phyloP scores from a whole-genome alignment of 2,113 vertebrate genomes.

The Platanista minor region DNA sequence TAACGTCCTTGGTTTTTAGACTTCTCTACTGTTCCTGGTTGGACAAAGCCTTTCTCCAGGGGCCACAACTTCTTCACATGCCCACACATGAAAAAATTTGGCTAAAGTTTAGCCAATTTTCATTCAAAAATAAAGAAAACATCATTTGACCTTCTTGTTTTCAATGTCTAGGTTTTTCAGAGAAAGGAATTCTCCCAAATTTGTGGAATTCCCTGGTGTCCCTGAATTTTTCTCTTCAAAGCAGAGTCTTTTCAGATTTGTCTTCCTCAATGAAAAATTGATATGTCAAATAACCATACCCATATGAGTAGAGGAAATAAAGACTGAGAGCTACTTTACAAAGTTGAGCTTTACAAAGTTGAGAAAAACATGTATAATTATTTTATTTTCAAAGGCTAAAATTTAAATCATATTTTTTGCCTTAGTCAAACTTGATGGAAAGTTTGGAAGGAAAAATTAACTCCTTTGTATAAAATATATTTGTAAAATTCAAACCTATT shows the following conservation, averaged over 20 bases:
- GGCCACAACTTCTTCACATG: background rate
- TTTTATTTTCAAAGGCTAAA: background rate
- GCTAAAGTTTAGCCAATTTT: background rate
- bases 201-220: background rate
- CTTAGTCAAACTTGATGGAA: background rate
- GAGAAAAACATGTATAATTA: background rate
- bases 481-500: background rate
- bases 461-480: background rate
- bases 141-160: background rate
- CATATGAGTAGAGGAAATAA: background rate
- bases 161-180: background rate
- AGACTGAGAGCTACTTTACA: background rate
- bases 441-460: background rate
- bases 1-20: background rate
- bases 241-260: background rate
- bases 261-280: background rate
- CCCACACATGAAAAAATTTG: background rate
- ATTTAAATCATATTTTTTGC: background rate
- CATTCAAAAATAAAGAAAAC: conserved; percentile 2
- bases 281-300: background rate
- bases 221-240: background rate
- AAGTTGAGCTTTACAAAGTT: background rate
- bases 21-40: background rate
- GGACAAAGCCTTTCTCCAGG: background rate
- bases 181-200: background rate